phyloP scores from a whole-genome alignment of 1,140 invertebrate genomes.

The Zaprionus lachaisei region DNA sequence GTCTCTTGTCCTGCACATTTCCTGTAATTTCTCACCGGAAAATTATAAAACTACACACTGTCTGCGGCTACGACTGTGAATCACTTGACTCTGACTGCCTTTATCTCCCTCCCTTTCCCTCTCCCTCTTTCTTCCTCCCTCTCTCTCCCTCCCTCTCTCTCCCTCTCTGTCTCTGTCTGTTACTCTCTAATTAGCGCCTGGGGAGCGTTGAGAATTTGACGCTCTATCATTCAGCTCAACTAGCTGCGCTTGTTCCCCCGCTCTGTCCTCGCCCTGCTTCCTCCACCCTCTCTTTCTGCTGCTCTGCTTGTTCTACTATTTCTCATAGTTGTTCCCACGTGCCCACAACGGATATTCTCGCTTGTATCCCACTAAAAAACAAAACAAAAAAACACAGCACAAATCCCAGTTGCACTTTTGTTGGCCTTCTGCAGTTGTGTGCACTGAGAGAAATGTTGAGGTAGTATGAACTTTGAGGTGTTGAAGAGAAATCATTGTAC shows the following conservation, averaged over 20 bases:
- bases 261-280: conserved; percentile 4
- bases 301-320: background rate
- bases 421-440: background rate
- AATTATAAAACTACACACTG: conserved; percentile 33
- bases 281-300: conserved; percentile 13
- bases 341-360: conserved; percentile 19
- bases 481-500: too few relatives aligned
- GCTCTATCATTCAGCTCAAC: conserved; percentile 32
- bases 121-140: background rate
- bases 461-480: background rate
- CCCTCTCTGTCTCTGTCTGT: background rate
- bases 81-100: conserved; percentile 40
- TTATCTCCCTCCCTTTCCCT: background rate
- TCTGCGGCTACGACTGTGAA: conserved; percentile 2
- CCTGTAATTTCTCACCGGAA: conserved; percentile 73
- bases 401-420: conserved; percentile 11
- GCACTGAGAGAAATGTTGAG: background rate
- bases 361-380: background rate
- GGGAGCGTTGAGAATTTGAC: conserved; percentile 61
- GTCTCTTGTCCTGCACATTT: conserved; percentile 57
- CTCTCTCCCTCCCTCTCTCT: background rate
- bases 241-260: background rate
- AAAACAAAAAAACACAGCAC: conserved; percentile 2
- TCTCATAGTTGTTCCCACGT: conserved; percentile 38
- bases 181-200: conserved; percentile 66